Conservation (phyloP, 1,140 invertebrate genomes). For the Aradophagus sp. region DNA sequence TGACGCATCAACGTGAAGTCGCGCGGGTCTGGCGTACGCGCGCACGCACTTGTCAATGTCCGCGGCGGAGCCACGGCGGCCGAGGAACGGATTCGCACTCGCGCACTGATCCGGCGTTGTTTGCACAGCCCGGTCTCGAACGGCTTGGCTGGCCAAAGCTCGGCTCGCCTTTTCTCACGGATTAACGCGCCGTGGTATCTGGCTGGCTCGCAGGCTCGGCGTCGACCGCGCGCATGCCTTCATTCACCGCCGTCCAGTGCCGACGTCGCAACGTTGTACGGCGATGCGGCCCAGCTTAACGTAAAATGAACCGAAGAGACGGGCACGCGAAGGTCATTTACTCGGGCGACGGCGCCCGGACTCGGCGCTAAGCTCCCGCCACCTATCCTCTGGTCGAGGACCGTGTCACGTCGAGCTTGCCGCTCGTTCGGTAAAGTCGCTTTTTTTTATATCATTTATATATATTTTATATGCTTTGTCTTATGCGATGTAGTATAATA, state of each 20-base stretch:
- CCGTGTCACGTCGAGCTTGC: too few species aligned
- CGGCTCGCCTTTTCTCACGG: too few species aligned
- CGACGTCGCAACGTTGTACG: conserved; percentile 39
- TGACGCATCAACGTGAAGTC: background rate
- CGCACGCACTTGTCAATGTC: conserved; percentile 1
- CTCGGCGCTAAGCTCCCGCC: too few species aligned
- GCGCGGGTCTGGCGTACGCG: too few species aligned
- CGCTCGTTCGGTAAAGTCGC: too few species aligned
- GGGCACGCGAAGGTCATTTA: conserved; percentile 48
- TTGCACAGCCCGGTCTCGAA: too few species aligned
- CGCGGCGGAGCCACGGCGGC: too few species aligned
- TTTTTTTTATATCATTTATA: too few species aligned
- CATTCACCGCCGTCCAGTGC: conserved; percentile 31
- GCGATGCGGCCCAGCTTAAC: conserved; percentile 26
- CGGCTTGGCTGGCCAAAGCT: too few species aligned
- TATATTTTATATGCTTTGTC: too few species aligned
- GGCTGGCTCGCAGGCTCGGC: conserved; percentile 8
- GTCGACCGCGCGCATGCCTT: conserved; percentile 42
- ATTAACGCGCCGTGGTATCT: conserved; percentile 8
- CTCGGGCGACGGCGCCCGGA: conserved; percentile 6
- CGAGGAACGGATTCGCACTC: conserved; percentile 11
- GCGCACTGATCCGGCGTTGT: conserved; percentile 9
- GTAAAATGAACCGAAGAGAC: conserved; percentile 38
- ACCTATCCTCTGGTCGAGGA: too few species aligned
- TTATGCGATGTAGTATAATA: too few species aligned